Conservation (phyloP, 2,113 vertebrate genomes). For the Sander lucioperca region DNA sequence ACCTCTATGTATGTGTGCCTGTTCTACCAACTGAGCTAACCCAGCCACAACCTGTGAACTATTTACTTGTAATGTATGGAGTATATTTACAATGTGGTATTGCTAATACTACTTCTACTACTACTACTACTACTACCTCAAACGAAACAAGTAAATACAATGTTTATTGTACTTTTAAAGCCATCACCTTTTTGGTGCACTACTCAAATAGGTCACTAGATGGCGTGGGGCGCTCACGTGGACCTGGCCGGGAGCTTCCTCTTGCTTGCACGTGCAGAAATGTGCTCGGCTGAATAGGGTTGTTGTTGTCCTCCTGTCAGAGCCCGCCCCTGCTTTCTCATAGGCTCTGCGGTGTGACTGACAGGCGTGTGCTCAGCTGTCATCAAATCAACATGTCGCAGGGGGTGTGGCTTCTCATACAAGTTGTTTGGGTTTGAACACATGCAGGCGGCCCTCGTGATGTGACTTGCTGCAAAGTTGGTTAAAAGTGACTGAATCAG, state of each 20-base stretch:
- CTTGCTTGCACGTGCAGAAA: conserved; percentile 59
- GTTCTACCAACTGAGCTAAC: no score
- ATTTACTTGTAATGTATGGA: background rate
- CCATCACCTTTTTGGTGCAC: background rate
- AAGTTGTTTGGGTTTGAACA: conserved; percentile 26
- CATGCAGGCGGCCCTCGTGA: conserved; percentile 61
- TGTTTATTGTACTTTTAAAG: background rate
- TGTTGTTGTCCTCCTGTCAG: conserved; percentile 33
- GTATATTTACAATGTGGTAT: background rate
- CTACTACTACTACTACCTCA: no score
- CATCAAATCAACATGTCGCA: accelerated
- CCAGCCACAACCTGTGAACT: no score
- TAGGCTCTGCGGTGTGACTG: conserved; percentile 33
- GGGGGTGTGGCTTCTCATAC: conserved; percentile 2
- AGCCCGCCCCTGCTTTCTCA: conserved; percentile 31
- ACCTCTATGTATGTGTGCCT: no score
- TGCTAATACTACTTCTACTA: no score
- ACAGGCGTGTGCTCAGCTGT: background rate
- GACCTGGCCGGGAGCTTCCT: background rate
- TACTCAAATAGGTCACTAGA: background rate
- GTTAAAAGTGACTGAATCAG: conserved; percentile 32
- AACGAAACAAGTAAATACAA: no score
- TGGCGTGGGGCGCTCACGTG: conserved; percentile 5
- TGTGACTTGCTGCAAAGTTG: conserved; percentile 53
- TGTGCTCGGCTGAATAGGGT: conserved; percentile 1